These are phyloP conservation scores for Pachypanchax playfairii DNA, from an alignment of 2,113 vertebrate species.

Conservation along the genomic window DNA sequence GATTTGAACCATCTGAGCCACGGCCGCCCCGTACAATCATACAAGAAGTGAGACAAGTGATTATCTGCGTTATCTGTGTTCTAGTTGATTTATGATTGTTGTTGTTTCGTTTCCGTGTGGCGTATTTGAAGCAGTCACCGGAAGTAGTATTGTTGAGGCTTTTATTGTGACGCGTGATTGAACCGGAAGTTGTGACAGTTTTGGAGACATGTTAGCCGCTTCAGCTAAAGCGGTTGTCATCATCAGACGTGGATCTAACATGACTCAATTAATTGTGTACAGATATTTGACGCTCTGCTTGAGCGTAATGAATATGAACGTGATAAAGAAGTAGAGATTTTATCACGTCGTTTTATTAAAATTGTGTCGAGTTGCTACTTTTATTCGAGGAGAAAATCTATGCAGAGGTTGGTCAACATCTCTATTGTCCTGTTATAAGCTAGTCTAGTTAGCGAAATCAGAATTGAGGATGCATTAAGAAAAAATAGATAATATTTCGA, in stretches of 20 bases:
- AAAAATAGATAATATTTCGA: neutral
- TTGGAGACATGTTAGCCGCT: slow-evolving; percentile 13
- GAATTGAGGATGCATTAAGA: neutral
- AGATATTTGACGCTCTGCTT: neutral
- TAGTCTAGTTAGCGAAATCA: slow-evolving; percentile 39
- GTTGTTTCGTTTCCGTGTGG: too few species aligned
- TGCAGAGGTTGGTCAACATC: slow-evolving; percentile 70
- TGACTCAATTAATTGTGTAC: slow-evolving; percentile 15
- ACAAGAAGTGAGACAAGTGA: too few species aligned
- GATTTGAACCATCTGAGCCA: too few species aligned
- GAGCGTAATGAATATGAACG: slow-evolving; percentile 5
- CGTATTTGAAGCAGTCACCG: too few species aligned
- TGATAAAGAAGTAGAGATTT: slow-evolving; percentile 10
- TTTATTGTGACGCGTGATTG: slow-evolving; percentile 55
- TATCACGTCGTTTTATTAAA: slow-evolving; percentile 23
- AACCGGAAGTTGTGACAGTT: slow-evolving; percentile 56
- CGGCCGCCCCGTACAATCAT: too few species aligned
- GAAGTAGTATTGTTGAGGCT: neutral
- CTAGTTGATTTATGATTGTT: too few species aligned
- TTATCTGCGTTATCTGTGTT: too few species aligned
- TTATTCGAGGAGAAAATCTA: slow-evolving; percentile 53
- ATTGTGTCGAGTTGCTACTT: slow-evolving; percentile 45
- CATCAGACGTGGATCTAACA: slow-evolving; percentile 32
- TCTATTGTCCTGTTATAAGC: slow-evolving; percentile 69
- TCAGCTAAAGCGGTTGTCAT: slow-evolving; percentile 42